phyloP scores from a whole-genome alignment of 64 coral and sea anemone species.

The Montipora capricornis region DNA sequence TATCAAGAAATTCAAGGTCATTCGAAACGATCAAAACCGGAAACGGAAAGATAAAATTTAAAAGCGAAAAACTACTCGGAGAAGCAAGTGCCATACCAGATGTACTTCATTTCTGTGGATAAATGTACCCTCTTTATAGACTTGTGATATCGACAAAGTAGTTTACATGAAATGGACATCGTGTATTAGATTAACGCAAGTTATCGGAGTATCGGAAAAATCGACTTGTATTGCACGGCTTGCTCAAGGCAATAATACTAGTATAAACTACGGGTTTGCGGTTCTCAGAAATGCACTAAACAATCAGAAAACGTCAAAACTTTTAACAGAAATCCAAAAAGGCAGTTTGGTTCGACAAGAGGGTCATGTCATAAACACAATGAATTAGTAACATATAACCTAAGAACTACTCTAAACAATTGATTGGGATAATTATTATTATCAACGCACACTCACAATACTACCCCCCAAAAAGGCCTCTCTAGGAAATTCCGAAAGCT shows the following conservation, averaged over 20 bases:
- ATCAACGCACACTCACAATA: not conserved
- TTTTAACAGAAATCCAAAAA: not conserved
- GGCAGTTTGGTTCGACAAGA: not conserved
- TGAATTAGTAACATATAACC: conserved; percentile 25
- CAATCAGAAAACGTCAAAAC: conserved; percentile 19
- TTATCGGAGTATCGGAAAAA: not conserved
- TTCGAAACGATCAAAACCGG: not conserved
- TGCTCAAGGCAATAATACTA: not conserved
- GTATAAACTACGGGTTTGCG: not conserved
- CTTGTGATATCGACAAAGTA: not conserved
- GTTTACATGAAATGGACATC: not conserved
- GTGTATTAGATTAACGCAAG: conserved; percentile 14
- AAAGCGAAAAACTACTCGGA: not conserved
- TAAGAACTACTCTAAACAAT: conserved; percentile 54
- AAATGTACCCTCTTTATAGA: not conserved
- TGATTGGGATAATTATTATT: conserved; percentile 41
- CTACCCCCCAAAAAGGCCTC: not conserved
- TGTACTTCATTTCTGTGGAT: not conserved
- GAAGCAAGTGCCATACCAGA: not conserved
- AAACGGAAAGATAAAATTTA: not conserved
- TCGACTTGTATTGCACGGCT: not conserved
- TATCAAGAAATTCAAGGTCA: not conserved
- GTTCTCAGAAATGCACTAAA: not conserved
- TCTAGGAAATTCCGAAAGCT: not conserved
- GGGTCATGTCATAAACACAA: conserved; percentile 55